A percentile compares a stretch with the other conserved stretches of the same genome.
Evolutionary conservation across 2,888 invertebrate genomes (phyloP).

Genomic region (Isoperla grammatica): DNA sequence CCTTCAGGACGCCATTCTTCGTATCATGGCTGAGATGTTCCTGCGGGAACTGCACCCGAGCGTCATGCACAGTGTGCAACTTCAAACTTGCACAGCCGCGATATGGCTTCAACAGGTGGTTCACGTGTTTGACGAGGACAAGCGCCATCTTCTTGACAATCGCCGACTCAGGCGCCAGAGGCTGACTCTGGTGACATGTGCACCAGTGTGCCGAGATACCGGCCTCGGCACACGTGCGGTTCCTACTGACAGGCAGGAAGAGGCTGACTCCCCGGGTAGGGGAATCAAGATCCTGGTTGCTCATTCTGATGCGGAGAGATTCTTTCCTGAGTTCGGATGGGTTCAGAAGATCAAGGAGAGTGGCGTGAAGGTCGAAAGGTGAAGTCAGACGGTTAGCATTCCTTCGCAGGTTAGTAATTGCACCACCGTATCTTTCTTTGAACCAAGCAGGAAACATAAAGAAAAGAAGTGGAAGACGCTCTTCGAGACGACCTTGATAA

Average conservation of each 20-base stretch:
- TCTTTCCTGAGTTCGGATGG: slow-evolving; percentile 45
- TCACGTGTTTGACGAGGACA: slow-evolving; percentile 60
- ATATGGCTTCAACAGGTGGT: slow-evolving; percentile 54
- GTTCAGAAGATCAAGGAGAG: slow-evolving; percentile 62
- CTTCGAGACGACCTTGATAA: slow-evolving; percentile 82
- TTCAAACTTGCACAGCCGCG: slow-evolving; percentile 60
- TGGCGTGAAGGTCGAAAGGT: slow-evolving; percentile 79
- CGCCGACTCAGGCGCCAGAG: slow-evolving; percentile 50
- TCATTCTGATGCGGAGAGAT: slow-evolving; percentile 42
- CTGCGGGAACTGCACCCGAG: slow-evolving; percentile 48
- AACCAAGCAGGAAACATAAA: slow-evolving; percentile 69
- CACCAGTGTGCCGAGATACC: slow-evolving; percentile 83
- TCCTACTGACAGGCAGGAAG: slow-evolving; percentile 63
- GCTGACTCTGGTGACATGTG: slow-evolving; percentile 67
- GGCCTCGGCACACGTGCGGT: slow-evolving; percentile 71
- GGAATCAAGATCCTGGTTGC: slow-evolving; percentile 23
- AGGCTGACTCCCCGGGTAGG: slow-evolving; percentile 61
- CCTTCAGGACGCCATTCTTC: slow-evolving; percentile 40
- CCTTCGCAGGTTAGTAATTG: slow-evolving; percentile 56
- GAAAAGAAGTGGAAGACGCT: slow-evolving; percentile 76
- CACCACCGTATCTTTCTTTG: slow-evolving; percentile 52
- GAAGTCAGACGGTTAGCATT: slow-evolving; percentile 72
- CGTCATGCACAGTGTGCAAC: slow-evolving; percentile 58
- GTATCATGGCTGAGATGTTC: slow-evolving; percentile 10
- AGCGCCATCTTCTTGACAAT: slow-evolving; percentile 54